These are phyloP conservation scores for Pseudomyrmex cubaensis DNA, from an alignment of 1,140 invertebrate species.

Conservation along the genomic window DNA sequence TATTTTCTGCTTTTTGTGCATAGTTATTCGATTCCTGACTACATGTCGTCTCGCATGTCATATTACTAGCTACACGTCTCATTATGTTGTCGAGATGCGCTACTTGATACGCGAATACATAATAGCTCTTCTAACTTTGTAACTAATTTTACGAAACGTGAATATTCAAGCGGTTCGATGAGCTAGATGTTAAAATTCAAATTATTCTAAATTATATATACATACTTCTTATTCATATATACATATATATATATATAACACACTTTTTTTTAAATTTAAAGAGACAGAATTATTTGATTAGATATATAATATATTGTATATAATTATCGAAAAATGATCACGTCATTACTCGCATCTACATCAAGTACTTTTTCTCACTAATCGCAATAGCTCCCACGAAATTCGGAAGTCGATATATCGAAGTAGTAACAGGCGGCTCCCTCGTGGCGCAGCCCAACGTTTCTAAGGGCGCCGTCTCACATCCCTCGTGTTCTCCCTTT, in stretches of 20 bases:
- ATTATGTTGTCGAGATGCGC: conserved; percentile 21
- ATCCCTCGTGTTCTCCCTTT: neutral
- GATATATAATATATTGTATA: too few relatives aligned
- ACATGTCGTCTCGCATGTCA: neutral
- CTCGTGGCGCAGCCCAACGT: conserved; percentile 14
- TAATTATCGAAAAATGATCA: neutral
- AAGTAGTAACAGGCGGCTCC: conserved; percentile 48
- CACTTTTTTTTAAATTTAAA: too few relatives aligned
- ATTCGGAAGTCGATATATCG: conserved; percentile 68
- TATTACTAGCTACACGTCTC: conserved; percentile 8
- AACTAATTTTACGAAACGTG: conserved; percentile 10
- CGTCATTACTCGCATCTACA: neutral
- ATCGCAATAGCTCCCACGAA: conserved; percentile 17
- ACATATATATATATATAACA: too few relatives aligned
- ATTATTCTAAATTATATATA: neutral
- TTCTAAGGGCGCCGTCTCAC: conserved; percentile 49
- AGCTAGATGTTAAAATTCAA: too few relatives aligned
- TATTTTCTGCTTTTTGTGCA: conserved; percentile 37
- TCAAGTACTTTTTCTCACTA: conserved; percentile 4
- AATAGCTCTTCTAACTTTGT: neutral
- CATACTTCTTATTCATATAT: neutral
- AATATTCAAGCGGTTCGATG: neutral
- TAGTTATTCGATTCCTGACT: conserved; percentile 13
- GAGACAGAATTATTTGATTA: too few relatives aligned
- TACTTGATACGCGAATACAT: neutral